Evolutionary conservation across 2,113 vertebrate species (phyloP), one percentile per base, ranked within the genome.

Genomic region (Silurus glanis): DNA sequence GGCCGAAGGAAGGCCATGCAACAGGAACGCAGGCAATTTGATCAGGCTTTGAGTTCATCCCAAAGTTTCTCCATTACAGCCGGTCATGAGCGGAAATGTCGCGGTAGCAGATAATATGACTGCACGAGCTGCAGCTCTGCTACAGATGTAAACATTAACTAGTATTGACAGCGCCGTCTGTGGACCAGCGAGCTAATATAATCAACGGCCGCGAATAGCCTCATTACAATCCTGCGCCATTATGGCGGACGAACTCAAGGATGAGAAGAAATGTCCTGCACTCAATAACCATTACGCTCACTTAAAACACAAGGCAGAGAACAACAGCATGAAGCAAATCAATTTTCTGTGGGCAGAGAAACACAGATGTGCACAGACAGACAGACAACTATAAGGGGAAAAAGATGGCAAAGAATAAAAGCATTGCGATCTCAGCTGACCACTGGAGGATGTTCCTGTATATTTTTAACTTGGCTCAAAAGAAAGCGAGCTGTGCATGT

Each of bases 231-330:
- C 85, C 79, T 85, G 86, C 83, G 83, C 80, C 83, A 89, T 87
- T 89, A 87, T 49, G 76, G 62, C 85, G n/a, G 72, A 86, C 86
- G 82, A 81, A 83, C 82, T 59, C 55, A 56, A 28, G 64, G 59
- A 72, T 53, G 58, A 23, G 28, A 83, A 80, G 83, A 85, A 85
- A 80, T 71, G 78, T 83, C 83, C 72, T 69, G 56, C 80, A 76
- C 79, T 89, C 86, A 62, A 89, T 89, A 89, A 81, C 82, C 86
- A 87, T 89, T 89, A 89, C 79, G 45, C 62, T 85, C 86, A 89
- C 80, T 87, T 87, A 87, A 80, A 84, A 83, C 83, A 79, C 55
- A 72, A 85, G 80, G 80, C 80, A 88, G 82, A 88, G 55, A 81
- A 51, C 49, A 84, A 62, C 56, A 55, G 28, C 82, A 87, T 53